Evolutionary conservation across 1,140 invertebrate genomes (phyloP).

Genomic region (Tenebrio molitor): DNA sequence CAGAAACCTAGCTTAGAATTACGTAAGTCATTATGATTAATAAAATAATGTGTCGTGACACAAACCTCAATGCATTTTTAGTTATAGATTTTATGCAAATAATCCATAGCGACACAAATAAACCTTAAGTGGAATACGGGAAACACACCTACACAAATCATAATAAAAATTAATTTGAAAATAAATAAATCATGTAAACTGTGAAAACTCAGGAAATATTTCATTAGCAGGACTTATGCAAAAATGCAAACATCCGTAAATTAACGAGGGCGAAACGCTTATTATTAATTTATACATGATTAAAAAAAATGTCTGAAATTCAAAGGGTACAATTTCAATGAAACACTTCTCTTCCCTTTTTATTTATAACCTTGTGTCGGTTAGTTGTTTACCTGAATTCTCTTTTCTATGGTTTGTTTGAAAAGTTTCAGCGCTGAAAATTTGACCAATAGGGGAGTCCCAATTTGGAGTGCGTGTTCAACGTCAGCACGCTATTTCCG

Average conservation of each 20-base stretch:
- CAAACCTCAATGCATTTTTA: conserved; percentile 9
- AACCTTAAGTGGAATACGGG: not conserved
- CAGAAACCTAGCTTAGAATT: conserved; percentile 2
- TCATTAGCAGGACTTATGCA: too few relatives aligned
- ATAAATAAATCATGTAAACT: too few relatives aligned
- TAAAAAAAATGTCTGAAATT: too few relatives aligned
- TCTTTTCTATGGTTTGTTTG: conserved; percentile 64
- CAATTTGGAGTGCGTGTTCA: conserved; percentile 45
- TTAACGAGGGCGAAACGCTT: too few relatives aligned
- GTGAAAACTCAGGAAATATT: too few relatives aligned
- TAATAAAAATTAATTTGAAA: too few relatives aligned
- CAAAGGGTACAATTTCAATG: not conserved
- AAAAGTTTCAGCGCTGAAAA: conserved; percentile 68
- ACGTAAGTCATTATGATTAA: not conserved
- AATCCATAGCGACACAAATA: not conserved
- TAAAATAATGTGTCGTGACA: conserved; percentile 3
- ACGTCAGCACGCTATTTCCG: conserved; percentile 47
- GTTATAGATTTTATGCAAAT: conserved; percentile 38
- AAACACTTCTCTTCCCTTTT: not conserved
- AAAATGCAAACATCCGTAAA: too few relatives aligned
- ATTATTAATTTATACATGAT: too few relatives aligned
- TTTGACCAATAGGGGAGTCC: conserved; percentile 18
- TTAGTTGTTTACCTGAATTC: conserved; percentile 7
- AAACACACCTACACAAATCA: too few relatives aligned
- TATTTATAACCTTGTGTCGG: conserved; percentile 3